A percentile compares a stretch with the other conserved stretches of the same genome.
phyloP scores from a whole-genome alignment of 2,113 vertebrate genomes.

The Haemorhous mexicanus region DNA sequence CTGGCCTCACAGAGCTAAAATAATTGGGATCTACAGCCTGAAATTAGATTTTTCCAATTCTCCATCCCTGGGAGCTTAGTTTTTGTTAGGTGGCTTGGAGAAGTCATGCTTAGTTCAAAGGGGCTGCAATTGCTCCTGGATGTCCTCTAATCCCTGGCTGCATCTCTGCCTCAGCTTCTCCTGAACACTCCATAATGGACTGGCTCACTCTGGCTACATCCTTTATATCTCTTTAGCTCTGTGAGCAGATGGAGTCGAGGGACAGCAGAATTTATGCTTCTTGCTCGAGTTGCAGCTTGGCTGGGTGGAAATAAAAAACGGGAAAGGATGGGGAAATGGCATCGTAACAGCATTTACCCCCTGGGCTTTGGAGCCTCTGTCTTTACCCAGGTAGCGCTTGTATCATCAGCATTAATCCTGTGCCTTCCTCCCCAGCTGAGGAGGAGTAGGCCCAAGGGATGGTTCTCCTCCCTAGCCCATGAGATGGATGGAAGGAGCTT shows the following conservation, averaged over 20 bases:
- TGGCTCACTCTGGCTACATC: neutral
- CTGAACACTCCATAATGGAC: neutral
- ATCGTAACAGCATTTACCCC: neutral
- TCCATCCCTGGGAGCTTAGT: neutral
- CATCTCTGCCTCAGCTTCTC: neutral
- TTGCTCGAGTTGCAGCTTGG: conserved; percentile 35
- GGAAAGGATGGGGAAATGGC: neutral
- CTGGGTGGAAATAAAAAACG: neutral
- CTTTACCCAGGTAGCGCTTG: neutral
- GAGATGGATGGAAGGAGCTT: conserved; percentile 11
- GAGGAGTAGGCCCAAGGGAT: neutral
- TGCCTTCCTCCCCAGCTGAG: conserved; percentile 12
- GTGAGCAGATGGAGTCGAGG: conserved; percentile 20
- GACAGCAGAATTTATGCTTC: conserved; percentile 50
- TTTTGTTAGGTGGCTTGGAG: neutral
- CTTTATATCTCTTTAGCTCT: conserved; percentile 28
- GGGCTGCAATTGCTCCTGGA: neutral
- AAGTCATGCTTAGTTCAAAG: neutral
- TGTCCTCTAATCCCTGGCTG: neutral
- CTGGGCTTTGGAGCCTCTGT: neutral
- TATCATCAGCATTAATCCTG: neutral
- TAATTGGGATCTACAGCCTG: neutral
- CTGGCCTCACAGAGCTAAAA: neutral
- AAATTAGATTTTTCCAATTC: neutral
- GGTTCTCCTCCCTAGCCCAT: neutral